A percentile compares a stretch with the other conserved stretches of the same genome.
Conservation (phyloP, 2,797 vertebrate genomes). For the Rousettus madagascariensis region DNA sequence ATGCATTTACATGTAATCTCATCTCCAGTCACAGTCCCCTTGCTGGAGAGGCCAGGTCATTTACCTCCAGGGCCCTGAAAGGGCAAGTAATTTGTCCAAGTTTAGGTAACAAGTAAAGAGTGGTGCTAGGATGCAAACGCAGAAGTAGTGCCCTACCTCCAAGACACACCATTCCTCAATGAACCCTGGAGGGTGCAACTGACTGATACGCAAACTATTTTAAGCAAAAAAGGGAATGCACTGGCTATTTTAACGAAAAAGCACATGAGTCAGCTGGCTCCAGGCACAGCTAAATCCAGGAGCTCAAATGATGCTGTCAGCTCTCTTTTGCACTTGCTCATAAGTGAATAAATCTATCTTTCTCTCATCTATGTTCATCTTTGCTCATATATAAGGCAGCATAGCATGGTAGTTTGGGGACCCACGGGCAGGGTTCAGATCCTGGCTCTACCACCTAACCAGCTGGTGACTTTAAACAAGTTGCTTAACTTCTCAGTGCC, state of each 20-base stretch:
- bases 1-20: slow-evolving; percentile 25
- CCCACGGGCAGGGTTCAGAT: background rate
- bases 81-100: background rate
- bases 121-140: background rate
- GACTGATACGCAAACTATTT: slow-evolving; percentile 34
- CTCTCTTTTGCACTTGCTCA: background rate
- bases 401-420: background rate
- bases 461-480: background rate
- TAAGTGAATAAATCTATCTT: background rate
- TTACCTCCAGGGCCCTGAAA: background rate
- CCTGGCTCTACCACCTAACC: background rate
- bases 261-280: slow-evolving; percentile 34
- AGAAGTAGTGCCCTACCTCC: background rate
- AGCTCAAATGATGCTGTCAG: background rate
- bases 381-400: background rate
- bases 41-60: background rate
- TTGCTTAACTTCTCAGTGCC: background rate
- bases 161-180: background rate
- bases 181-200: background rate
- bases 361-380: background rate
- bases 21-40: background rate
- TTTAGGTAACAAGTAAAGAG: background rate
- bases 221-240: slow-evolving; percentile 10
- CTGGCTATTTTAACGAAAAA: slow-evolving; percentile 33
- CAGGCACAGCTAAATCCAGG: slow-evolving; percentile 12